Conservation (phyloP, 2,797 vertebrate species). For the Oceanodroma leucorhoa region DNA sequence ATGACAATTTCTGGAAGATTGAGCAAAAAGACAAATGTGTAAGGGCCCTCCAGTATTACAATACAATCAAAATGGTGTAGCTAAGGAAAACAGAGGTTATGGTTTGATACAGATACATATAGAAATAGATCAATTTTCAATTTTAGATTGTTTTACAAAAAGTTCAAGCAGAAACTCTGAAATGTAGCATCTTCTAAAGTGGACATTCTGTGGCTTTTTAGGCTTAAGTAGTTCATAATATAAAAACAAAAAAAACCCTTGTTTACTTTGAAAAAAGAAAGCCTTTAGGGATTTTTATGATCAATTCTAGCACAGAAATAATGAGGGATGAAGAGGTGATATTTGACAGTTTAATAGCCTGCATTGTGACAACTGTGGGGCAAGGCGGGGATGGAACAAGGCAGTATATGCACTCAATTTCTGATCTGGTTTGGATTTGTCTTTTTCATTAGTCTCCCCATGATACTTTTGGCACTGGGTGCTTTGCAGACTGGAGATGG, state of each 20-base stretch:
- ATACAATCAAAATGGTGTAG: background rate
- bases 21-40: background rate
- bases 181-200: background rate
- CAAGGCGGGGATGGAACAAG: background rate
- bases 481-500: background rate
- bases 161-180: background rate
- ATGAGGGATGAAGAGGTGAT: background rate
- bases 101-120: background rate
- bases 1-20: background rate
- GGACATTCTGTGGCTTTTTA: background rate
- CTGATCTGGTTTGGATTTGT: background rate
- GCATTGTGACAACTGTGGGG: background rate
- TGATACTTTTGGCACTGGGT: background rate
- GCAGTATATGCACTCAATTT: background rate
- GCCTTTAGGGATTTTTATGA: background rate
- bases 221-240: background rate
- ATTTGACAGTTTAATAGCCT: background rate
- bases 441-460: background rate
- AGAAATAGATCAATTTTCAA: background rate
- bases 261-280: background rate
- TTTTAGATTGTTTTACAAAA: background rate
- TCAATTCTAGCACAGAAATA: background rate
- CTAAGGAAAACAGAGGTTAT: background rate
- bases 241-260: background rate
- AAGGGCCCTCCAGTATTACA: background rate